Evolutionary conservation across 2,797 vertebrate species (phyloP), one percentile per base, ranked within the genome.

Genomic region (Protosalanx chinensis): DNA sequence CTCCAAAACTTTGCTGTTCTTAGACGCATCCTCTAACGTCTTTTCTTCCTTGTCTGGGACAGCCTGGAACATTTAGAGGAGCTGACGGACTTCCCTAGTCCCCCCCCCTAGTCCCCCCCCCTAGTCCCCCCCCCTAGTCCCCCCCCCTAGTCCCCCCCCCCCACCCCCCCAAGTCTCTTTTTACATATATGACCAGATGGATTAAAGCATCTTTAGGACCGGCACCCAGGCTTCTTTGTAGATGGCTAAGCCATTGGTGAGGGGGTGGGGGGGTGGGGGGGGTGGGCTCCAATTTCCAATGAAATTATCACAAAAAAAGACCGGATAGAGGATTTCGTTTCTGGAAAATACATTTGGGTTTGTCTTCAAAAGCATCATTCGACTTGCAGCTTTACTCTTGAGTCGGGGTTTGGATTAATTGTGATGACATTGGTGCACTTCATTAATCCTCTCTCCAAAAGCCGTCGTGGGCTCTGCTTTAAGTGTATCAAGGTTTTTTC

Each of bases 131-230:
- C 57, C 1, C 23, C n/a, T n/a, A n/a, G n/a, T n/a, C n/a, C 67
- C 18, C 49, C 32, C 51, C 57, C 56, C 35, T 15, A 32, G 59
- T 53, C 67, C 18, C 49, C 32, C 51, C 37, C 23, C 71, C 57
- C 1, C 23, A 1, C 29, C 27, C 57, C 29, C 61, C 64, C 51
- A 61, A 59, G 32, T 8, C 72, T 73, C 46, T 61, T 72, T 67
- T 67, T 72, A 72, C 64, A 72, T 67, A 58, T 68, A 73, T 73
- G 59, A 68, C 72, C 57, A 68, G 59, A 73, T 64, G 72, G 72
- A 73, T 73, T 73, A 73, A 73, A 57, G 60, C 65, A 63, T 68
- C 30, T 73, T 68, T 56, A 62, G 58, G 66, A 30, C 30, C 15
- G 32, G 32, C 46, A 68, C 37, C 59, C 72, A 7, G 23, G 20